Conservation (phyloP, 2,113 vertebrate species). For the Albula goreensis region DNA sequence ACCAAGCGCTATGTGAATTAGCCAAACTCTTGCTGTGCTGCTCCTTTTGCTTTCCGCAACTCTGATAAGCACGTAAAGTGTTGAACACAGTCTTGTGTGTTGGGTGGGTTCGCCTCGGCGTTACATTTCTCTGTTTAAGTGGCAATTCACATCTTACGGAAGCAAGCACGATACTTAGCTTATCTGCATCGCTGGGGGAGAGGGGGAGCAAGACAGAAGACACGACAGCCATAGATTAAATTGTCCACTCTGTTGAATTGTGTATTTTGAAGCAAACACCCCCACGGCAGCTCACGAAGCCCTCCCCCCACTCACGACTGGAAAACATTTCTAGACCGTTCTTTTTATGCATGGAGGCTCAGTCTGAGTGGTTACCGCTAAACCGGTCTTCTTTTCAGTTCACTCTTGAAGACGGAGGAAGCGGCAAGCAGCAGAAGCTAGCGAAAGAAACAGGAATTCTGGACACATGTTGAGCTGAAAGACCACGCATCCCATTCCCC, state of each 20-base stretch:
- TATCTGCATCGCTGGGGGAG: constrained; percentile 3
- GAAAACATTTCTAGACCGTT: not conserved
- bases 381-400: not conserved
- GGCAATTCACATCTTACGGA: not conserved
- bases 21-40: not conserved
- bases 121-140: not conserved
- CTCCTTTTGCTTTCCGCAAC: constrained; percentile 4
- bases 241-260: not conserved
- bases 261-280: not conserved
- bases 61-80: constrained; percentile 2
- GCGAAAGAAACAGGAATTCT: constrained; percentile 11
- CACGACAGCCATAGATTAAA: constrained; percentile 6
- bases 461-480: constrained; percentile 36
- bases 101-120: not conserved
- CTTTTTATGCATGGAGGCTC: not conserved
- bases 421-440: not conserved
- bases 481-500: not conserved
- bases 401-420: not conserved
- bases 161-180: not conserved
- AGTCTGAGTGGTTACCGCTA: not conserved
- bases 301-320: not conserved
- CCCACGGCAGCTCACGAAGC: not conserved
- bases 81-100: not conserved
- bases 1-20: constrained; percentile 14
- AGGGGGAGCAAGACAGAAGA: not conserved